Evolutionary conservation across 2,888 invertebrate genomes (phyloP), one percentile per base, ranked within the genome.

Genomic region (Hartigia nigra): DNA sequence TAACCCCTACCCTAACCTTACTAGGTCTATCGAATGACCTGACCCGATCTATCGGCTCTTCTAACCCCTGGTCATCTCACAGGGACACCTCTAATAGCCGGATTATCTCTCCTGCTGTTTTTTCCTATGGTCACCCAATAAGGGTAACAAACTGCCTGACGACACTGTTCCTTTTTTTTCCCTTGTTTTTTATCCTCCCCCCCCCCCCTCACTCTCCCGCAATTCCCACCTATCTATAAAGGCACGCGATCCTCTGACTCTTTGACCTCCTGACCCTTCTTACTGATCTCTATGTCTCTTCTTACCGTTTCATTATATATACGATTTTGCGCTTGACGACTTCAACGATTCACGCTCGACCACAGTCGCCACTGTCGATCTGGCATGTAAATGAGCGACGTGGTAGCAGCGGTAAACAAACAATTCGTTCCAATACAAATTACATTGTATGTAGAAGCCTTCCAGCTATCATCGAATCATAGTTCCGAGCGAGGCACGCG

Each of bases 71-170:
- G 82, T 36, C 86, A 86, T 90, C 90, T 88, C 89, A 79, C 83
- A 88, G 91, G 90, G 89, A 90, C 91, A 89, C 88, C 88, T 90
- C 91, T 91, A 91, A 91, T 91, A 90, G 91, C 89, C 87, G 88
- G 91, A 91, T 91, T 91, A 91, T 91, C 90, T 88, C 86, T 85
- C 85, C 87, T 83, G 83, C 79, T 80, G 79, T 74, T 79, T 79
- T 86, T 86, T 88, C 86, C 85, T 82, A 78, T 81, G 77, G 74
- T 75, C 69, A 81, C 81, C 85, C 85, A 86, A 88, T 86, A 86
- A 88, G 87, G 87, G 87, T 89, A 90, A 89, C 87, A 86, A 72
- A 72, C 72, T 72, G 72, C 34, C 37, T 36, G 12, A 75, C 55
- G 55, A 55, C 55, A 14, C 39, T 39, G 39, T 14, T 39, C 39